A percentile compares a stretch with the other conserved stretches of the same genome.
Conservation (phyloP, 2,797 vertebrate genomes). For the Dryobates pubescens region DNA sequence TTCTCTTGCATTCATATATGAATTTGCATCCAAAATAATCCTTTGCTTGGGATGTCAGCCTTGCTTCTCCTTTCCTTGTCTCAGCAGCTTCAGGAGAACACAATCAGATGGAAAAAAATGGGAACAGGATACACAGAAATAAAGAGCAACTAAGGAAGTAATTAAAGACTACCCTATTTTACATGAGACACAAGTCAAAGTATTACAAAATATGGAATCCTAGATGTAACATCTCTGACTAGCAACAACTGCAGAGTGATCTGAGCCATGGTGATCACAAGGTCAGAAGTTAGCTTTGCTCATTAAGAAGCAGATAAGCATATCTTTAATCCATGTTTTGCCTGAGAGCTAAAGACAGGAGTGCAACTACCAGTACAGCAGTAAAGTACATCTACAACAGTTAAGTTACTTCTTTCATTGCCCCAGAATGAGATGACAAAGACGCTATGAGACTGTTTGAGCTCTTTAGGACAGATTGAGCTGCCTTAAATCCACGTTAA, state of each 20-base stretch:
- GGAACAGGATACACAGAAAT: background rate
- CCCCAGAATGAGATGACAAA: background rate
- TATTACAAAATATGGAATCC: background rate
- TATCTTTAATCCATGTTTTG: conserved; percentile 18
- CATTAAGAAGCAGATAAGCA: conserved; percentile 20
- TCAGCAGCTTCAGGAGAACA: background rate
- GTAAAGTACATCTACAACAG: background rate
- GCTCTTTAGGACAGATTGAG: background rate
- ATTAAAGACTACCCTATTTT: conserved; percentile 19
- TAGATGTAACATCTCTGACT: background rate
- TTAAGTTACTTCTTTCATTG: background rate
- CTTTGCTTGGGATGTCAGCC: conserved; percentile 4
- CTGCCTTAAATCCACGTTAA: accelerated
- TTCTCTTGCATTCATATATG: background rate
- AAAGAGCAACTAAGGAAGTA: background rate
- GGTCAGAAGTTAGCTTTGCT: conserved; percentile 16
- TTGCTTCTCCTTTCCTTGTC: background rate
- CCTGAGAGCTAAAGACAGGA: background rate
- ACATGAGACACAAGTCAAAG: conserved; percentile 7
- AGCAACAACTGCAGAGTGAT: conserved; percentile 31
- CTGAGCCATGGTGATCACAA: background rate
- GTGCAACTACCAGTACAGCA: background rate
- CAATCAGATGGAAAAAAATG: background rate
- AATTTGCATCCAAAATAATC: background rate
- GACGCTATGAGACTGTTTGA: background rate